These are phyloP conservation scores for Psittacula derbiana DNA, from an alignment of 2,797 vertebrate species.

Conservation along the genomic window DNA sequence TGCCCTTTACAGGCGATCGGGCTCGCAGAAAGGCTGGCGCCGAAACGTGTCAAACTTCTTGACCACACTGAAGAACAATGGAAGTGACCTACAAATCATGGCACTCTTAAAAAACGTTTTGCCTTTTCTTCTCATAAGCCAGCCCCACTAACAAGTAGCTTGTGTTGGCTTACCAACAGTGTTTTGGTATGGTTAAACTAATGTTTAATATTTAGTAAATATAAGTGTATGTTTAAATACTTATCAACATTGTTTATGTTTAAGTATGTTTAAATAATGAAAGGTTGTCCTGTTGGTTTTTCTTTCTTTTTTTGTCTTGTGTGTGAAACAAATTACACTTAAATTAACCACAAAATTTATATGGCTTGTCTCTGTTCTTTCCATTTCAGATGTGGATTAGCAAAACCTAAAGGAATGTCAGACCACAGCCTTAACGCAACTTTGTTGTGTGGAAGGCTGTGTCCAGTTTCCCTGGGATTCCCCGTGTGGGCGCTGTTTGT, in stretches of 20 bases:
- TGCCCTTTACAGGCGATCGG: not conserved
- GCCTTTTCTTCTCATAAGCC: not conserved
- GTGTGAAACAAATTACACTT: not conserved
- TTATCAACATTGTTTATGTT: not conserved
- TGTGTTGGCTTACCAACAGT: not conserved
- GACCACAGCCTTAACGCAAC: not conserved
- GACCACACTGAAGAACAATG: rapidly evolving
- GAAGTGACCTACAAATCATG: not conserved
- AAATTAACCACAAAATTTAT: not conserved
- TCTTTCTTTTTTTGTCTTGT: not conserved
- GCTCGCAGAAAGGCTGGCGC: not conserved
- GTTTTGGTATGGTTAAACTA: not conserved
- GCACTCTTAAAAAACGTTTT: rapidly evolving
- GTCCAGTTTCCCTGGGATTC: not conserved
- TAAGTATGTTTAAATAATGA: not conserved
- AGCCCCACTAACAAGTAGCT: rapidly evolving
- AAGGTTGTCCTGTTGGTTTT: not conserved
- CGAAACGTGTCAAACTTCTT: rapidly evolving
- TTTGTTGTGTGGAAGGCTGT: rapidly evolving
- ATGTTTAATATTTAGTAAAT: not conserved
- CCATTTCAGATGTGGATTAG: not conserved
- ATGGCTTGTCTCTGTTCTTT: not conserved
- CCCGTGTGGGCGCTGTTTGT: rapidly evolving
- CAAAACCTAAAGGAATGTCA: not conserved
- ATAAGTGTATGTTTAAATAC: not conserved